phyloP scores from a whole-genome alignment of 2,888 invertebrate species.

The Vandiemenella viatica region DNA sequence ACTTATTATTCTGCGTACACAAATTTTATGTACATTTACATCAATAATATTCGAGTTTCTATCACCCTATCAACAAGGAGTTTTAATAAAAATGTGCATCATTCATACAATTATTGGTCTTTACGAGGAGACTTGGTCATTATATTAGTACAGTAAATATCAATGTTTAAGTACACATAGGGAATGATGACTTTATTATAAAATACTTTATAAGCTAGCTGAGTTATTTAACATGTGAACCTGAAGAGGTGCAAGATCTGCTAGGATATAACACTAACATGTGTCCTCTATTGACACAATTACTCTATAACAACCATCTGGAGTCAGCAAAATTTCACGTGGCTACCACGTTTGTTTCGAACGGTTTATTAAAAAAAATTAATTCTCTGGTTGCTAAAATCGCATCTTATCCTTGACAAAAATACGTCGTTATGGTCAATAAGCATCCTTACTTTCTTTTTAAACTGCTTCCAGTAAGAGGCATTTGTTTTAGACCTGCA shows the following conservation, averaged over 20 bases:
- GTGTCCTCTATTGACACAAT: neutral
- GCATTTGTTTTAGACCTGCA: too few relatives aligned
- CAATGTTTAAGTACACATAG: slow-evolving; percentile 2
- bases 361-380: neutral
- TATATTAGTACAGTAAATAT: slow-evolving; percentile 3
- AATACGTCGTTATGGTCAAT: too few relatives aligned
- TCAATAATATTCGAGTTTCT: slow-evolving; percentile 1
- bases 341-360: neutral
- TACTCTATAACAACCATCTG: neutral
- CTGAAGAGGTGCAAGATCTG: too few relatives aligned
- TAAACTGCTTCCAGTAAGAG: too few relatives aligned
- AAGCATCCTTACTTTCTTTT: too few relatives aligned
- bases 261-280: too few relatives aligned
- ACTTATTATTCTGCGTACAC: slow-evolving; percentile 5
- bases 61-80: slow-evolving; percentile 3
- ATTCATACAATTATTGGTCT: slow-evolving; percentile 6
- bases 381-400: too few relatives aligned
- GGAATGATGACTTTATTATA: slow-evolving; percentile 3
- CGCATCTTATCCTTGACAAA: too few relatives aligned
- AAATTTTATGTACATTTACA: slow-evolving; percentile 6
- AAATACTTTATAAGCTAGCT: slow-evolving; percentile 1
- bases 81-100: slow-evolving; percentile 5
- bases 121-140: slow-evolving; percentile 5
- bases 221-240: neutral
- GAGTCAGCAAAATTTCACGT: neutral